phyloP scores from a whole-genome alignment of 2,888 invertebrate genomes.

The Drosophila eohydei region DNA sequence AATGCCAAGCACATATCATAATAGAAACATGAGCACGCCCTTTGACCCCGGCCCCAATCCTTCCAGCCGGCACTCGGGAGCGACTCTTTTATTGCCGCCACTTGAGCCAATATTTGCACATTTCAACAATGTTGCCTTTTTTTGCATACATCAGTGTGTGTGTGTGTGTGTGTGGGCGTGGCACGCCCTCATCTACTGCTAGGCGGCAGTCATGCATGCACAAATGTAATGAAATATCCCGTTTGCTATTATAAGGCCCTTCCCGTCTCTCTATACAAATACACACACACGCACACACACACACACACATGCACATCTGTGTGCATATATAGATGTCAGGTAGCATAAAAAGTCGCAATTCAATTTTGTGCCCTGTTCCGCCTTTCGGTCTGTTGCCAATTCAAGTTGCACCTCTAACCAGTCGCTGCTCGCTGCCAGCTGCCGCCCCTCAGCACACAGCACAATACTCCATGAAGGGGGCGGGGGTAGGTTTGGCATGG shows the following conservation, averaged over 20 bases:
- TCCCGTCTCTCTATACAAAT: conserved; percentile 1
- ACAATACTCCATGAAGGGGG: conserved; percentile 36
- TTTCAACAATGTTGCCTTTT: conserved; percentile 76
- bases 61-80: conserved; percentile 14
- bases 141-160: conserved; percentile 33
- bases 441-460: background rate
- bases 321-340: conserved; percentile 39
- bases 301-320: background rate
- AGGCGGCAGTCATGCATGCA: conserved; percentile 72
- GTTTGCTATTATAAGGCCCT: conserved; percentile 62
- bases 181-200: conserved; percentile 18
- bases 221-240: conserved; percentile 79
- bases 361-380: conserved; percentile 56
- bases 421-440: conserved; percentile 5
- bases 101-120: conserved; percentile 79
- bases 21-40: conserved; percentile 44
- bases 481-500: background rate
- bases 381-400: conserved; percentile 68
- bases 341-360: conserved; percentile 78
- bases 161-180: conserved; percentile 29
- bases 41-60: background rate
- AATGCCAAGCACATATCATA: conserved; percentile 29
- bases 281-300: background rate
- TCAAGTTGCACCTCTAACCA: conserved; percentile 63
- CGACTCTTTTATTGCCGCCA: conserved; percentile 76